These are phyloP conservation scores for Laticauda laticaudata DNA, from an alignment of 2,113 vertebrate genomes.

Conservation along the genomic window DNA sequence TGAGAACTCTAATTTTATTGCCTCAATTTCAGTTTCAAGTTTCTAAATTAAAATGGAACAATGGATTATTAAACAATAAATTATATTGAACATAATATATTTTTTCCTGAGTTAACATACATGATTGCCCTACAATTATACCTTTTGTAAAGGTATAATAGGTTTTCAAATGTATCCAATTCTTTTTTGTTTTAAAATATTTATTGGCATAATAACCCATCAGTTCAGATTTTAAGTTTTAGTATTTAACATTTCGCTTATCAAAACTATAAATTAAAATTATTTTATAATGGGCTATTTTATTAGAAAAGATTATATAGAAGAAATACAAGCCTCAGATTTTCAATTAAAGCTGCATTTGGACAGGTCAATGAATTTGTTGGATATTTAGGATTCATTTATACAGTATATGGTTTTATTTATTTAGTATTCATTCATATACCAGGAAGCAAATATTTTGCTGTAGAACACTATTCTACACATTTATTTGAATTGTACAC, in stretches of 20 bases:
- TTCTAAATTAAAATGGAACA: background rate
- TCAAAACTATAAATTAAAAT: background rate
- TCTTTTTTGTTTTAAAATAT: conserved; percentile 3
- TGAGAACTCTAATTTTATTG: background rate
- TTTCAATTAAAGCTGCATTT: background rate
- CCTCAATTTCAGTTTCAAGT: background rate
- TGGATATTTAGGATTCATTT: background rate
- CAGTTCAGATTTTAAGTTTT: background rate
- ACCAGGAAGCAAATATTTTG: background rate
- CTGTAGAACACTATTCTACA: background rate
- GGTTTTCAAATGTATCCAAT: background rate
- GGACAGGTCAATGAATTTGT: background rate
- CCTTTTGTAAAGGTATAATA: background rate
- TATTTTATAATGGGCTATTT: background rate
- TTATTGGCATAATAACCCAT: background rate
- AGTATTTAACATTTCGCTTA: background rate
- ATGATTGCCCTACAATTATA: background rate
- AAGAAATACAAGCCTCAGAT: background rate
- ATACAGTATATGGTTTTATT: no score
- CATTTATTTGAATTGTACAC: background rate
- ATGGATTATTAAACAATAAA: background rate
- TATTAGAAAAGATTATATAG: background rate
- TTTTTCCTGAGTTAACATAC: background rate
- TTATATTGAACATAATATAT: background rate
- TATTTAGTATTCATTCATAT: no score